Conservation (phyloP, 2,797 vertebrate species). For the Anniella stebbinsi region DNA sequence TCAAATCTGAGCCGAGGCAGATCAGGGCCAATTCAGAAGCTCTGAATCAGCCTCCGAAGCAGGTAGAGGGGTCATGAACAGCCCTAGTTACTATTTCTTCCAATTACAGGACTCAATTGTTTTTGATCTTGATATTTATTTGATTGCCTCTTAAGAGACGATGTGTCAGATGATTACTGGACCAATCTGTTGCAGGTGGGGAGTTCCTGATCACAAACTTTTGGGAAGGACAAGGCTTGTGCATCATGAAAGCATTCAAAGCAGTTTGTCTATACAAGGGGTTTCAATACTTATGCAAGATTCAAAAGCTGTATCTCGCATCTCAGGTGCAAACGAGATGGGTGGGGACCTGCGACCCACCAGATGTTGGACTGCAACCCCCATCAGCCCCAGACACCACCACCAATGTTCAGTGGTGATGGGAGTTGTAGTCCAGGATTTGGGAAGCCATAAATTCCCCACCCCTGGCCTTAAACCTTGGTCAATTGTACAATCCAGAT, state of each 20-base stretch:
- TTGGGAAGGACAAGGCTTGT: neutral
- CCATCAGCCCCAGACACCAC: neutral
- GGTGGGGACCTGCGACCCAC: too few species aligned
- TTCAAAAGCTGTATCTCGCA: neutral
- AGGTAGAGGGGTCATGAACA: too few species aligned
- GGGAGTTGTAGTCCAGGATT: neutral
- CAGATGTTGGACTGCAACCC: neutral
- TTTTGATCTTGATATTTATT: too few species aligned
- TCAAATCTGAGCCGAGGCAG: too few species aligned
- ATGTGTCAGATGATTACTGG: too few species aligned
- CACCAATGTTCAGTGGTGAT: neutral
- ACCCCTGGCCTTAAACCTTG: neutral
- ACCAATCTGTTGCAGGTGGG: too few species aligned
- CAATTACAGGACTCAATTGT: too few species aligned
- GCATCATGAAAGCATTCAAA: neutral
- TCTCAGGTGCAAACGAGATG: neutral
- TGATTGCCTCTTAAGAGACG: too few species aligned
- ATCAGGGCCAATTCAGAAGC: too few species aligned
- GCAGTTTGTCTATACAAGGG: neutral
- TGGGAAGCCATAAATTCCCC: neutral
- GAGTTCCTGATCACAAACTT: neutral
- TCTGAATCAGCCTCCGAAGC: too few species aligned
- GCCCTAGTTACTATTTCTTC: too few species aligned
- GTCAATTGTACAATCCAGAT: neutral
- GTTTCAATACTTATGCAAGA: neutral